Base-by-base conservation (phyloP, 1,140 invertebrate genomes). In the Bombyx mori region DNA sequence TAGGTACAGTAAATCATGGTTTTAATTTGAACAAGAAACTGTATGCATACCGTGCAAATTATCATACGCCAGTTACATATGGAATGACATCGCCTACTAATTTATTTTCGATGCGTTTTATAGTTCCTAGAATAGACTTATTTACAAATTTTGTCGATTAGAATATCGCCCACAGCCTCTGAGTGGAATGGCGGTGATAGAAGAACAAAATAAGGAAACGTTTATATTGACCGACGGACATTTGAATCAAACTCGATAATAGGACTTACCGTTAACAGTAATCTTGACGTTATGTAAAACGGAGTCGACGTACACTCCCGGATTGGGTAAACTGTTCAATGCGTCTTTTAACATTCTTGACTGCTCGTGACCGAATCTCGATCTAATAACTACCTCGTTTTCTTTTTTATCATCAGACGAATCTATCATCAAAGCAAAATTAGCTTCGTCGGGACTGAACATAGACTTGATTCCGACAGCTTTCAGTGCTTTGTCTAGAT, bases 221-320 rank as follows among this genome's bases (percentile, higher is more conserved):
- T 35, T 8, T 52, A 22, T 12, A 49, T 48, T 50, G 35, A 35
- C 50, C 54, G 54, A 54, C 55, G 45, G n/a, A 3, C 9, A 47
- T 6, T 47, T 47, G 9, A 47, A 47, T 6, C 9, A 47, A 47
- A 10, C 4, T 47, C 10, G 10, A 18, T 9, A 51, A 44, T 8
- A 10, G 49, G 12, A 66, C 71, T 65, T 66, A 84, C 82, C 82
- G 64, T 86, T 66, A 53, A 86, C 89, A 53, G 89, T 89, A 59
- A 92, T 89, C 67, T 89, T 90, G 0, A 92, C 91, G 63, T 92
- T 91, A 62, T 93, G 92, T 8, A 93, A 62, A 7, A 93, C 88
- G 7, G 91, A 86, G 56, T 91, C 88, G 0, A 91, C 90, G 66
- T 88, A 90, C 10, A 93, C 66, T 44, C 89, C 89, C 1, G 91